Evolutionary conservation across 1,140 invertebrate species (phyloP).

Genomic region (Drosophila pseudoobscura): DNA sequence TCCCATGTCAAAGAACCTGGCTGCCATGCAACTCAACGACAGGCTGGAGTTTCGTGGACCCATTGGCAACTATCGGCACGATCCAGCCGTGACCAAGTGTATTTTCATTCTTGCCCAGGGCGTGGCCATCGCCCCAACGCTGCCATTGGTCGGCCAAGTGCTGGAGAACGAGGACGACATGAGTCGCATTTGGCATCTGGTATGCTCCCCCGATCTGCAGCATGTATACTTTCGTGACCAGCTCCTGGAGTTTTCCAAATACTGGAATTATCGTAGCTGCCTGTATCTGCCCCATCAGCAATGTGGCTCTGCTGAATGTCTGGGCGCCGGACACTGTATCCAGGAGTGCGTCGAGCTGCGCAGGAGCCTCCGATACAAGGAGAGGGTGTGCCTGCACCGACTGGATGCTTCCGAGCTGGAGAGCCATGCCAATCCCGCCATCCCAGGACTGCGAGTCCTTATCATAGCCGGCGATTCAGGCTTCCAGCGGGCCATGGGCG

Average conservation of each 20-base stretch:
- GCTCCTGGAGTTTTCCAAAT: slow-evolving; percentile 59
- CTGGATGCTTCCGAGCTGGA: slow-evolving; percentile 33
- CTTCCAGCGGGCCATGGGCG: slow-evolving; percentile 40
- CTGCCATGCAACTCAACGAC: slow-evolving; percentile 31
- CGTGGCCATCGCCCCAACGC: slow-evolving; percentile 73
- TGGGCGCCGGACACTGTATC: slow-evolving; percentile 11
- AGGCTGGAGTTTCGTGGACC: slow-evolving; percentile 73
- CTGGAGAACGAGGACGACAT: slow-evolving; percentile 78
- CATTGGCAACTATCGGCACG: slow-evolving; percentile 62
- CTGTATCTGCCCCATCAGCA: slow-evolving; percentile 63
- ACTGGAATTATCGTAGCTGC: slow-evolving; percentile 72
- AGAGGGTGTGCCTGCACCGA: slow-evolving; percentile 30
- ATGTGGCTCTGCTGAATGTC: slow-evolving; percentile 8
- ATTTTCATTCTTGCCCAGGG: slow-evolving; percentile 69
- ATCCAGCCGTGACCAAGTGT: slow-evolving; percentile 25
- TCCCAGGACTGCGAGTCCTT: slow-evolving; percentile 13
- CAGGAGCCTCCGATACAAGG: slow-evolving; percentile 54
- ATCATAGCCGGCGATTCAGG: slow-evolving; percentile 55
- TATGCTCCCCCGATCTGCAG: slow-evolving; percentile 62
- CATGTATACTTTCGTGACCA: slow-evolving; percentile 69
- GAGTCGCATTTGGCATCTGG: slow-evolving; percentile 60
- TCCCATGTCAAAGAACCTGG: slow-evolving; percentile 62
- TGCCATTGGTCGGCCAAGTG: slow-evolving; percentile 61
- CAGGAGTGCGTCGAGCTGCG: slow-evolving; percentile 31
- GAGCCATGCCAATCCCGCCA: not conserved